A percentile compares a stretch with the other conserved stretches of the same genome.
Evolutionary conservation across 2,888 invertebrate species (phyloP).

Genomic region (Sphinx pinastri): DNA sequence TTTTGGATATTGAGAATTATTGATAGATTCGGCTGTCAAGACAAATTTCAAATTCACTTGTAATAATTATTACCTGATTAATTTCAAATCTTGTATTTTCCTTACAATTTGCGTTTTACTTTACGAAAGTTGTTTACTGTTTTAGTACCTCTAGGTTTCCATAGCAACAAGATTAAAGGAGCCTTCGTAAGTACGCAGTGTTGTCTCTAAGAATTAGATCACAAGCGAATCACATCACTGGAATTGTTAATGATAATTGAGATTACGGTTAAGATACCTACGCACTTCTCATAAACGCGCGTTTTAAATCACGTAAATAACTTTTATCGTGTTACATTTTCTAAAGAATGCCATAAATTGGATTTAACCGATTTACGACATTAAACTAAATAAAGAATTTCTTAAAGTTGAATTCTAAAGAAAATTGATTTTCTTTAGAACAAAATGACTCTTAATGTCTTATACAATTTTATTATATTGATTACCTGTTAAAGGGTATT

Average conservation of each 20-base stretch:
- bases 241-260: not conserved
- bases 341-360: too few species aligned
- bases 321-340: too few species aligned
- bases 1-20: too few species aligned
- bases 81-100: not conserved
- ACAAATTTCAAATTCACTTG: not conserved
- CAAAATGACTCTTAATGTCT: too few species aligned
- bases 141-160: not conserved
- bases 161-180: slow-evolving; percentile 6
- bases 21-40: too few species aligned
- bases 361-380: too few species aligned
- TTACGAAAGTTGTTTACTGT: not conserved
- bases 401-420: too few species aligned
- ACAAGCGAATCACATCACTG: not conserved
- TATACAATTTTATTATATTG: too few species aligned
- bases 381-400: too few species aligned
- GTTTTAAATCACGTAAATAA: not conserved
- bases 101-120: not conserved
- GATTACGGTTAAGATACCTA: not conserved
- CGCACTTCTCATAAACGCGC: not conserved
- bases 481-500: too few species aligned
- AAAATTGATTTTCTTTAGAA: too few species aligned
- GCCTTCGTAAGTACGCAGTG: too few species aligned
- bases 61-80: not conserved
- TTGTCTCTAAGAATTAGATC: slow-evolving; percentile 13